Base-by-base conservation (phyloP, 1,140 invertebrate genomes). In the Glossosoma conforme region DNA sequence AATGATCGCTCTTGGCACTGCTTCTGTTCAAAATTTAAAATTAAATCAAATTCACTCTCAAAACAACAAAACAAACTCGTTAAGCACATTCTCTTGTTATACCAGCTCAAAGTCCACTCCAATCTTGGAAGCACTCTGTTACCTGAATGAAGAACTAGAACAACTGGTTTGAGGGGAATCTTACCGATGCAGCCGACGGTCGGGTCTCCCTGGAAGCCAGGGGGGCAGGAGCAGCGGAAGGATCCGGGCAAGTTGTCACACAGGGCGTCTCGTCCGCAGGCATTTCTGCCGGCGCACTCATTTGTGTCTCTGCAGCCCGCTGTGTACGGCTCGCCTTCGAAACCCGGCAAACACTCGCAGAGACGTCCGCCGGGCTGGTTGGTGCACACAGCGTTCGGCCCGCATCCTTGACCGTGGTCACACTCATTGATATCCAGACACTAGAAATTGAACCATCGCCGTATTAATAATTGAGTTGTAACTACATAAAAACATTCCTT, bases 361-460 rank as follows among this genome's bases (percentile, higher is more conserved):
- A 80, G 79, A 70, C 85, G 81, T 28, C 82, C 82, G 45, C 90
- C 91, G 17, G 82, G 79, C 13, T 86, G 65, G 70, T 93, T 93
- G 9, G 81, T 77, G 70, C 91, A 93, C 43, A 83, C 71, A 10
- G 92, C 90, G 52, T 82, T 83, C 28, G 76, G 74, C 47, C 87
- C 91, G 67, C 92, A 95, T 38, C 83, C 80, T 56, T 79, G 77
- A 15, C 72, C 72, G 56, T 78, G 75, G 54, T 81, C 71, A 67
- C 91, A 94, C 73, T 94, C 90, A 65, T 93, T 83, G 42, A 91
- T 70, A 66, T 93, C 90, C 52, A 81, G 75, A 67, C 91, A 93
- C 86, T 89, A 60, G 9, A 33, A 14, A 40, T 38, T 37, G 18
- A 22, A 20, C n/a, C n/a, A n/a, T n/a, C n/a, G n/a, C n/a, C n/a